Evolutionary conservation across 1,140 invertebrate genomes (phyloP), one percentile per base, ranked within the genome.

Genomic region (Lucilia cuprina): DNA sequence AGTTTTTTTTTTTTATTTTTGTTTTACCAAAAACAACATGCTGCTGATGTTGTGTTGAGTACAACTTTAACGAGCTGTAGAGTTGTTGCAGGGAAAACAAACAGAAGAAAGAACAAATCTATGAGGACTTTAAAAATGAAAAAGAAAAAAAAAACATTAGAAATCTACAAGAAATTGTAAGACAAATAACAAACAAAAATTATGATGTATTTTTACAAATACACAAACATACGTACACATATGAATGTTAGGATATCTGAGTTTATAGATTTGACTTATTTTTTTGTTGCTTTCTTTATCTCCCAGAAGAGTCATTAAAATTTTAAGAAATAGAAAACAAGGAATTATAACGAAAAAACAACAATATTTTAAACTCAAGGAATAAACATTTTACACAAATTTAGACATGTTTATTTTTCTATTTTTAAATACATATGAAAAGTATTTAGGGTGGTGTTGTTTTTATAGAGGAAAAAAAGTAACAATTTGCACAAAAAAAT

Each of bases 251-350:
- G 41, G 41, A 55, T 55, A n/a, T 21, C 1, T 19, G 21, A 70
- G 19, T 55, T 55, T 55, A 5, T 55, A 55, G 12, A 55, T 55
- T 55, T 55, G 50, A 70, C n/a, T 70, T 21, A 14, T 4, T 60
- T 60, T 60, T 60, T 60, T 60, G 13, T 60, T n/a, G 14, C 25
- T 30, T 30, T 25, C 34, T 78, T 35, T 17, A 19, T 78, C 10
- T 80, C 77, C 77, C 41, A 10, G n/a, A 25, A 80, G 77, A 80
- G 77, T 80, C 77, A 80, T 80, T 65, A 83, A 70, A 83, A 83
- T 70, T 83, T 70, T 47, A 65, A 60, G 25, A 74, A 74, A 35
- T 41, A 35, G 30, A 65, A 65, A 83, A 83, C 5, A 70, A 83
- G 19, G 7, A 82, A 70, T 70, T 35, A 83, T 50, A 78, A 83